phyloP scores from a whole-genome alignment of 2,888 invertebrate species.

The Hirtodrosophila cameraria region DNA sequence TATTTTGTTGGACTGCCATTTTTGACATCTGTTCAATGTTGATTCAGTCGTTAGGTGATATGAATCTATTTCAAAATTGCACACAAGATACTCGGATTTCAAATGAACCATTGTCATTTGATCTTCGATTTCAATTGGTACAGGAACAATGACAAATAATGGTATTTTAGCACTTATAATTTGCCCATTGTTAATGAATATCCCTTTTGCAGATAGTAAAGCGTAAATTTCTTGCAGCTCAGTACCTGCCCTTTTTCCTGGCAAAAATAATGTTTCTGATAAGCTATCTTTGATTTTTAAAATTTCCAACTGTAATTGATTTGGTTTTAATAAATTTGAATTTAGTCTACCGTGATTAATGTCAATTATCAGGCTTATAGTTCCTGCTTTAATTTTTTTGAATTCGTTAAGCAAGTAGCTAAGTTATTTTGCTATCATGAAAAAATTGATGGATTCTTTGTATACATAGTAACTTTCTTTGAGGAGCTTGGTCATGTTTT shows the following conservation, averaged over 20 bases:
- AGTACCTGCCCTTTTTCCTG: neutral
- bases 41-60: slow-evolving; percentile 8
- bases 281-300: neutral
- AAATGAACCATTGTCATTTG: no score
- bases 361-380: neutral
- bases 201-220: no score
- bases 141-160: no score
- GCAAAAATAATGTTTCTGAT: neutral
- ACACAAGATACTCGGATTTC: neutral
- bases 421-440: neutral
- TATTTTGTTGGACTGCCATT: slow-evolving; percentile 10
- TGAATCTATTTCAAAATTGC: slow-evolving; percentile 15
- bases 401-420: no score
- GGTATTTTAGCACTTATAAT: no score
- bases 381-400: no score
- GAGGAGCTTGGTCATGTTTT: neutral
- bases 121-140: no score
- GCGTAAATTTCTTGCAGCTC: neutral
- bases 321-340: neutral
- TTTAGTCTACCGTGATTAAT: neutral
- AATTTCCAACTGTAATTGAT: neutral
- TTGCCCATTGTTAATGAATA: no score
- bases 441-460: neutral
- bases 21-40: slow-evolving; percentile 1
- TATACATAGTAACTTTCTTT: neutral